These are phyloP conservation scores for Drosophila ercepeae DNA, from an alignment of 1,140 invertebrate genomes.

Conservation along the genomic window DNA sequence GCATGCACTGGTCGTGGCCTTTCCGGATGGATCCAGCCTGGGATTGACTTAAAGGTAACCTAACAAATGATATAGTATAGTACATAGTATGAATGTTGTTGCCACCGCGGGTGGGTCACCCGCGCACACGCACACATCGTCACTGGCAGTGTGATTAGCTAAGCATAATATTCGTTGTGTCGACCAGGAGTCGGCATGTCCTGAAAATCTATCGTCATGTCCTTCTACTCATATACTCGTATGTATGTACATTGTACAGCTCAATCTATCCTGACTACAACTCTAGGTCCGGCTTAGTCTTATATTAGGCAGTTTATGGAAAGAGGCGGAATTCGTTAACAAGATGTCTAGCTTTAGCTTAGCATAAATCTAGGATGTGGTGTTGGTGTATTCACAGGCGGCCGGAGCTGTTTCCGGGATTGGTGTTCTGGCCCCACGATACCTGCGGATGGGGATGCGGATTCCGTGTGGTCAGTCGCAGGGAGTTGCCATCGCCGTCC, in stretches of 20 bases:
- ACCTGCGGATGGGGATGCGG: conserved; percentile 72
- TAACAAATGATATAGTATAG: conserved; percentile 71
- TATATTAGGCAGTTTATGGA: conserved; percentile 45
- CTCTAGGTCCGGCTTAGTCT: conserved; percentile 49
- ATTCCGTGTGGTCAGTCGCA: conserved; percentile 85
- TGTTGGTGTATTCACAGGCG: conserved; percentile 55
- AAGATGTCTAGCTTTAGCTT: conserved; percentile 54
- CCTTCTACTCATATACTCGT: conserved; percentile 38
- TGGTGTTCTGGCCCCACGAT: conserved; percentile 77
- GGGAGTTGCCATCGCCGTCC: conserved; percentile 86
- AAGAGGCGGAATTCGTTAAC: conserved; percentile 56
- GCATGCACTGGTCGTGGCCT: conserved; percentile 78
- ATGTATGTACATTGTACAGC: conserved; percentile 45
- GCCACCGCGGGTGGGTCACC: conserved; percentile 7
- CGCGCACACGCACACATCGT: conserved; percentile 44
- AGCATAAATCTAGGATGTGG: conserved; percentile 37
- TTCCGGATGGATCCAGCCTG: conserved; percentile 23
- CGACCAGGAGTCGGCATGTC: conserved; percentile 54
- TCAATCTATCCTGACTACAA: conserved; percentile 57
- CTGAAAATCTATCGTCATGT: conserved; percentile 17
- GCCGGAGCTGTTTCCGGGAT: conserved; percentile 67
- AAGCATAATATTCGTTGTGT: conserved; percentile 79
- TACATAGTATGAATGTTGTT: conserved; percentile 61
- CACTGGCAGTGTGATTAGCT: conserved; percentile 83
- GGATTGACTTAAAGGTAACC: conserved; percentile 67